These are phyloP conservation scores for Drosophila parabipectinata DNA, from an alignment of 1,140 invertebrate genomes.

Conservation along the genomic window DNA sequence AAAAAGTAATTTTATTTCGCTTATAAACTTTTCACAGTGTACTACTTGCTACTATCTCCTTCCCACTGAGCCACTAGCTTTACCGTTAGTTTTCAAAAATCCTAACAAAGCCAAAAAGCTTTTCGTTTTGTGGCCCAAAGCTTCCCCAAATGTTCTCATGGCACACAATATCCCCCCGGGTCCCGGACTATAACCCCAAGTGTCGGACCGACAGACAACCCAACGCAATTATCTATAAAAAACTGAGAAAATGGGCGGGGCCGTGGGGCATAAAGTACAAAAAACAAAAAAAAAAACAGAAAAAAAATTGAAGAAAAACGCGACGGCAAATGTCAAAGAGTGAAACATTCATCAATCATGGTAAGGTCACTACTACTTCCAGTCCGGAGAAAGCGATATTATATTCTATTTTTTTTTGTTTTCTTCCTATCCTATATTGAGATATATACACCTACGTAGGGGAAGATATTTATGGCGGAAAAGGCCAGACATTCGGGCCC, in stretches of 20 bases:
- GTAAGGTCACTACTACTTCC: slow-evolving; percentile 68
- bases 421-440: background rate
- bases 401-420: slow-evolving; percentile 22
- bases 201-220: slow-evolving; percentile 24
- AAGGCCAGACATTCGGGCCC: slow-evolving; percentile 50
- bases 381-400: slow-evolving; percentile 49
- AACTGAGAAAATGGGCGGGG: background rate
- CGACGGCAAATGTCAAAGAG: slow-evolving; percentile 77
- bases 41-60: background rate
- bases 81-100: slow-evolving; percentile 13
- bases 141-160: slow-evolving; percentile 31
- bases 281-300: background rate
- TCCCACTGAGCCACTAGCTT: background rate
- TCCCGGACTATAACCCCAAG: slow-evolving; percentile 32
- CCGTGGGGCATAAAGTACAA: background rate
- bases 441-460: slow-evolving; percentile 9
- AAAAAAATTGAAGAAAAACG: slow-evolving; percentile 48
- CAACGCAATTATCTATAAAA: slow-evolving; percentile 67
- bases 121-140: slow-evolving; percentile 15
- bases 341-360: slow-evolving; percentile 79
- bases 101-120: slow-evolving; percentile 3
- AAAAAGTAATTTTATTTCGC: background rate
- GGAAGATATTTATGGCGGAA: slow-evolving; percentile 39
- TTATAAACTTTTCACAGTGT: background rate
- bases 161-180: slow-evolving; percentile 5